These are phyloP conservation scores for Oscheius onirici DNA, from an alignment of 2,888 invertebrate species.

Conservation along the genomic window DNA sequence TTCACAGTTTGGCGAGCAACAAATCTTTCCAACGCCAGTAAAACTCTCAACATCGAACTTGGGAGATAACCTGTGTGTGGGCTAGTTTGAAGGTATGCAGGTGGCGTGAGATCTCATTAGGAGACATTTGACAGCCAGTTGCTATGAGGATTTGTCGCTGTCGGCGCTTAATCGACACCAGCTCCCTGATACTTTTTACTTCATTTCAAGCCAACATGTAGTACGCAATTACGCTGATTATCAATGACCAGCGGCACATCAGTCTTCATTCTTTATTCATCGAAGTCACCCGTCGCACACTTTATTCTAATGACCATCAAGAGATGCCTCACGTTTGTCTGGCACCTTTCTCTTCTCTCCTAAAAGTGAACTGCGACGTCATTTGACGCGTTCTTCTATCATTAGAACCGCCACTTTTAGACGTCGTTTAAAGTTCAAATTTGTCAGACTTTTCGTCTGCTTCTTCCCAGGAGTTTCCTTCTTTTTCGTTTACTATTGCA, in stretches of 20 bases:
- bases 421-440: too few relatives aligned
- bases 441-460: too few relatives aligned
- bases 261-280: constrained; percentile 27
- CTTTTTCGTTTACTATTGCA: too few relatives aligned
- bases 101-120: constrained; percentile 33
- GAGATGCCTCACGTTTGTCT: not conserved
- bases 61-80: too few relatives aligned
- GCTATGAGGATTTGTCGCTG: constrained; percentile 25
- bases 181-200: constrained; percentile 1
- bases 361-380: too few relatives aligned
- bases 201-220: not conserved
- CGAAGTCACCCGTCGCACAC: constrained; percentile 16
- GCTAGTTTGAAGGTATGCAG: constrained; percentile 11
- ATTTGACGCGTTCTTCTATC: too few relatives aligned
- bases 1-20: too few relatives aligned
- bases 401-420: too few relatives aligned
- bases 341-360: not conserved
- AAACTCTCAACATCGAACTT: too few relatives aligned
- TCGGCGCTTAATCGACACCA: constrained; percentile 23
- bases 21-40: too few relatives aligned
- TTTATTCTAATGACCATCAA: constrained; percentile 18
- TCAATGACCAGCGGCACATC: constrained; percentile 15
- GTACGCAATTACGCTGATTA: constrained; percentile 25
- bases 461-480: too few relatives aligned
- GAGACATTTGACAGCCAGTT: constrained; percentile 30